Conservation (phyloP, 2,888 invertebrate genomes). For the Lymantria monacha region DNA sequence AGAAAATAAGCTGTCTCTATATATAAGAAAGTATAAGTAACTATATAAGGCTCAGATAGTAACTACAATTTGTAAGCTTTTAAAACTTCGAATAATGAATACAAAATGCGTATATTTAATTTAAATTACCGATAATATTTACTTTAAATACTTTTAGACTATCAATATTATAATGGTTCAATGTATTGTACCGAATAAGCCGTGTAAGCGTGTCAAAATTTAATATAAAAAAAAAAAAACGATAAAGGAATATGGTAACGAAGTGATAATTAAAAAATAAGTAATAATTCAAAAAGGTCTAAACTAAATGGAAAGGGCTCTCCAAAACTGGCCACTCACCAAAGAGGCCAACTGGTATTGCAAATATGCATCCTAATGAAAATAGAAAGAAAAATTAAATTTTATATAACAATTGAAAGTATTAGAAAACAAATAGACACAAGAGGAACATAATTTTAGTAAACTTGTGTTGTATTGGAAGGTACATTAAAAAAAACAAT, state of each 20-base stretch:
- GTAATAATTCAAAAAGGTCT: conserved; percentile 36
- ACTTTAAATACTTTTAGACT: conserved; percentile 20
- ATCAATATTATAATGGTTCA: conserved; percentile 22
- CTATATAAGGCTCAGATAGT: conserved; percentile 11
- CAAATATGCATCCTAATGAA: conserved; percentile 78
- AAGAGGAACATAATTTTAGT: conserved; percentile 46
- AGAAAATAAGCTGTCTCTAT: conserved; percentile 29
- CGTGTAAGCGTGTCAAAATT: conserved; percentile 57
- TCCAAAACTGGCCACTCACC: conserved; percentile 72
- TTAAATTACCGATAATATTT: conserved; percentile 15
- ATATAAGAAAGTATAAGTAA: no score
- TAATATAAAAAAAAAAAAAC: conserved; percentile 37
- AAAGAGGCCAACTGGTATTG: conserved; percentile 79
- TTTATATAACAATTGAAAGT: conserved; percentile 38
- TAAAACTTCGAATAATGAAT: conserved; percentile 17
- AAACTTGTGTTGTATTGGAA: conserved; percentile 41
- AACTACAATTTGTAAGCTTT: conserved; percentile 26
- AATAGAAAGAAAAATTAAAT: conserved; percentile 61
- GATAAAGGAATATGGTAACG: conserved; percentile 24
- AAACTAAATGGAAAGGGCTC: conserved; percentile 49
- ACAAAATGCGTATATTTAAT: conserved; percentile 16
- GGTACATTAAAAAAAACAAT: conserved; percentile 28
- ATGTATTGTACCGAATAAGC: conserved; percentile 52
- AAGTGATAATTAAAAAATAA: conserved; percentile 35
- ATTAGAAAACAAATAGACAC: conserved; percentile 27